phyloP scores from a whole-genome alignment of 2,797 vertebrate species.

The Alcedo atthis region DNA sequence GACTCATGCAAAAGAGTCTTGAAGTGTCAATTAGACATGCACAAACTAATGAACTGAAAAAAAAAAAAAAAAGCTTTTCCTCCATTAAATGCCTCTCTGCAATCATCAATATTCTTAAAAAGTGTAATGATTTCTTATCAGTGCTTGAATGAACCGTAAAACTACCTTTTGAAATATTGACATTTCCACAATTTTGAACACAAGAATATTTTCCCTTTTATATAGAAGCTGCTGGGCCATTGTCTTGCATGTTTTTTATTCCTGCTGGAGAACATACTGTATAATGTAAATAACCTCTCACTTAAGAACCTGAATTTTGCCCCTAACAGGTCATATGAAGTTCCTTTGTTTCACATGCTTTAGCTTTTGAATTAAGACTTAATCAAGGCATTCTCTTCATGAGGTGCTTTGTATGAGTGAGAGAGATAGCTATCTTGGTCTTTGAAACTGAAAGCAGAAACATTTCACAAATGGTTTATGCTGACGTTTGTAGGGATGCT shows the following conservation, averaged over 20 bases:
- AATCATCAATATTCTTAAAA: constrained; percentile 80
- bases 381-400: background rate
- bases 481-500: background rate
- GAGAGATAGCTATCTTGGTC: background rate
- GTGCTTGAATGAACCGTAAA: constrained; percentile 83
- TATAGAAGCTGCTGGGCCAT: constrained; percentile 70
- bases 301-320: background rate
- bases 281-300: constrained; percentile 7
- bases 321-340: background rate
- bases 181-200: constrained; percentile 82
- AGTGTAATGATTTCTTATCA: constrained; percentile 83
- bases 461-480: background rate
- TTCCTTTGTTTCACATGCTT: background rate
- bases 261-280: background rate
- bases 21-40: constrained; percentile 82
- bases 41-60: constrained; percentile 81
- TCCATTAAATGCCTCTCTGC: constrained; percentile 76
- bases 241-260: constrained; percentile 74
- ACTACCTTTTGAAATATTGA: constrained; percentile 86
- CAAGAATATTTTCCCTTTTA: constrained; percentile 71
- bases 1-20: constrained; percentile 77
- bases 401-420: background rate
- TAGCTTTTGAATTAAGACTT: constrained; percentile 23
- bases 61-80: constrained; percentile 77
- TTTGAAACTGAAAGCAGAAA: background rate